Conservation (phyloP, 2,113 vertebrate genomes). For the Campylomormyrus tamandua region DNA sequence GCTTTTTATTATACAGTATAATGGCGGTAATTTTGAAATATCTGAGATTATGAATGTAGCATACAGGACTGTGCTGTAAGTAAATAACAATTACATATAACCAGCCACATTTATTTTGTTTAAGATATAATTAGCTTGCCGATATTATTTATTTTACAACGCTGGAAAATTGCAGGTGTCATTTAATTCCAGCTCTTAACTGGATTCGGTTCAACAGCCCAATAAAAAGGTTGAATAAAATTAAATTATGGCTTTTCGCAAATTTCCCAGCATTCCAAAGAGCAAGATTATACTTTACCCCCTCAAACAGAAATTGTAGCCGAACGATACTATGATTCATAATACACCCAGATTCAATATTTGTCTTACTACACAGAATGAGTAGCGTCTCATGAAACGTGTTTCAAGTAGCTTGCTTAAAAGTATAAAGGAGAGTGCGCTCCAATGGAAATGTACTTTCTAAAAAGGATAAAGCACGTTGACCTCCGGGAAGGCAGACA, state of each 20-base stretch:
- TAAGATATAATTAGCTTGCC: neutral
- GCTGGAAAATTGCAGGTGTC: neutral
- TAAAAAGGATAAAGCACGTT: neutral
- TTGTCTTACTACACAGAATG: neutral
- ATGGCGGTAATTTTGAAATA: neutral
- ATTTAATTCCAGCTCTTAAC: neutral
- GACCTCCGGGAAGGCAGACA: neutral
- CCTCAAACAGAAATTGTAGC: neutral
- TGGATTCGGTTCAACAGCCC: neutral
- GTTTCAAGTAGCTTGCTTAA: neutral
- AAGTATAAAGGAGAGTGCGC: neutral
- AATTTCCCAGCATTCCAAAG: neutral
- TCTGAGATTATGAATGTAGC: neutral
- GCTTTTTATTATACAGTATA: neutral
- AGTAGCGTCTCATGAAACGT: neutral
- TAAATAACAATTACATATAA: neutral
- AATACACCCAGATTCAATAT: neutral
- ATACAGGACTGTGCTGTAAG: neutral
- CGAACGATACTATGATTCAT: constrained; percentile 6
- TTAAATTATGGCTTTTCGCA: neutral
- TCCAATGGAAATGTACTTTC: neutral
- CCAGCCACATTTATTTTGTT: neutral
- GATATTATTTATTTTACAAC: neutral
- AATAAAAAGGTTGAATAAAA: neutral
- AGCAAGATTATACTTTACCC: neutral